A percentile compares a stretch with the other conserved stretches of the same genome.
These are phyloP conservation scores for Anarhynchus alexandrinus DNA, from an alignment of 2,113 vertebrate genomes.

Conservation along the genomic window DNA sequence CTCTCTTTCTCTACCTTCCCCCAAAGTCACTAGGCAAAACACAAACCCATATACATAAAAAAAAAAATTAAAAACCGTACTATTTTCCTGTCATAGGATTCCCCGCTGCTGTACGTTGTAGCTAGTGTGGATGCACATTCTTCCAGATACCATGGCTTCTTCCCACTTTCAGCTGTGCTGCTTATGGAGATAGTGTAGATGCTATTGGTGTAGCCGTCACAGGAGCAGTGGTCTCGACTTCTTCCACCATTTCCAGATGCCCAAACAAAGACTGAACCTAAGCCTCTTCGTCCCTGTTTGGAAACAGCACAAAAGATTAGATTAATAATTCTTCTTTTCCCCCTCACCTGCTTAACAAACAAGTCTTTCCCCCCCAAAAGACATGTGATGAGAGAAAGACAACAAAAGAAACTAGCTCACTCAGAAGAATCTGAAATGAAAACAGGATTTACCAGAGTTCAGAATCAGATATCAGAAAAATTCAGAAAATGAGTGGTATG, in stretches of 20 bases:
- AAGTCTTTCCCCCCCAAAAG: rapidly evolving
- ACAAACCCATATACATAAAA: background rate
- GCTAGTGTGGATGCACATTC: constrained; percentile 95
- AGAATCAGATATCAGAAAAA: background rate
- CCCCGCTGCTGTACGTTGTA: constrained; percentile 98
- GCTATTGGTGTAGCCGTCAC: constrained; percentile 97
- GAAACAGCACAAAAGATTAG: constrained; percentile 18
- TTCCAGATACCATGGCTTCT: constrained; percentile 98
- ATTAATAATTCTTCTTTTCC: background rate
- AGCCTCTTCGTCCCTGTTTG: constrained; percentile 89
- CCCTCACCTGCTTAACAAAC: background rate
- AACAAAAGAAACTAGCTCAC: background rate
- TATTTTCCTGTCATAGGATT: constrained; percentile 97
- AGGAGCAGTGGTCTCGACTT: constrained; percentile 97
- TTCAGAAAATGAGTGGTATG: background rate
- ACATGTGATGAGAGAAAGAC: background rate
- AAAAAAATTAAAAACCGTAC: constrained; percentile 73
- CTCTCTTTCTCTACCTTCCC: background rate
- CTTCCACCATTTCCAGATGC: constrained; percentile 96
- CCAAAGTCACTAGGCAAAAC: background rate
- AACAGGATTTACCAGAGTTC: background rate
- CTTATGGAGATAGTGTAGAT: constrained; percentile 99
- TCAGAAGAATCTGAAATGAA: background rate
- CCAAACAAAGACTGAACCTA: constrained; percentile 97
- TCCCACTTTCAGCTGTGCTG: constrained; percentile 96